Evolutionary conservation across 2,797 vertebrate species (phyloP).

Genomic region (Coreius guichenoti): DNA sequence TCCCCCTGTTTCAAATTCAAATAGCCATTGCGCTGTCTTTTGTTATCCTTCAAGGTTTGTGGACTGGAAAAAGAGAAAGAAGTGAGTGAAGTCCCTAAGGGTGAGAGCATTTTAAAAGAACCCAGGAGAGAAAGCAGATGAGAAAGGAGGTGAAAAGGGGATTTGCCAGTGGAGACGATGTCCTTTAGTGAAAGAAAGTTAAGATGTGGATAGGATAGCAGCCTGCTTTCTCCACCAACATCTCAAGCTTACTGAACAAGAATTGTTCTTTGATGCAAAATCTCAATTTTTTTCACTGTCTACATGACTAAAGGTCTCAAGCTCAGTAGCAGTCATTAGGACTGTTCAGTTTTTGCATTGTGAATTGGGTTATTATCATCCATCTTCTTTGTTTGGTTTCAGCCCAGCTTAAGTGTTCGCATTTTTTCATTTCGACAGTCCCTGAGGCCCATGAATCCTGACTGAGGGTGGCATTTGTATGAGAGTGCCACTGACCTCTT

Average conservation of each 20-base stretch:
- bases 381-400: constrained; percentile 47
- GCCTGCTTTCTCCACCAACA: constrained; percentile 59
- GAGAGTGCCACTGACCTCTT: constrained; percentile 59
- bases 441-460: constrained; percentile 58
- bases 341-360: constrained; percentile 16
- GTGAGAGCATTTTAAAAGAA: constrained; percentile 74
- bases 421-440: constrained; percentile 35
- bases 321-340: constrained; percentile 19
- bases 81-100: constrained; percentile 76
- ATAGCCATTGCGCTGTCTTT: constrained; percentile 78
- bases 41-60: constrained; percentile 77
- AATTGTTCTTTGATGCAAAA: constrained; percentile 61
- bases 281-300: background rate
- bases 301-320: constrained; percentile 27
- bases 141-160: constrained; percentile 50
- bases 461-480: constrained; percentile 49
- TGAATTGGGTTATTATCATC: constrained; percentile 39
- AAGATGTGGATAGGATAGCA: constrained; percentile 65
- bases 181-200: constrained; percentile 57
- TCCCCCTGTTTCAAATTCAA: constrained; percentile 82
- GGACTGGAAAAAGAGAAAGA: constrained; percentile 77
- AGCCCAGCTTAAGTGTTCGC: constrained; percentile 13
- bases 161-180: constrained; percentile 60
- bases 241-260: constrained; percentile 68
- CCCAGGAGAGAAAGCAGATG: constrained; percentile 57